These are phyloP conservation scores for Punctoribates punctum DNA, from an alignment of 2,888 invertebrate genomes.

Conservation along the genomic window DNA sequence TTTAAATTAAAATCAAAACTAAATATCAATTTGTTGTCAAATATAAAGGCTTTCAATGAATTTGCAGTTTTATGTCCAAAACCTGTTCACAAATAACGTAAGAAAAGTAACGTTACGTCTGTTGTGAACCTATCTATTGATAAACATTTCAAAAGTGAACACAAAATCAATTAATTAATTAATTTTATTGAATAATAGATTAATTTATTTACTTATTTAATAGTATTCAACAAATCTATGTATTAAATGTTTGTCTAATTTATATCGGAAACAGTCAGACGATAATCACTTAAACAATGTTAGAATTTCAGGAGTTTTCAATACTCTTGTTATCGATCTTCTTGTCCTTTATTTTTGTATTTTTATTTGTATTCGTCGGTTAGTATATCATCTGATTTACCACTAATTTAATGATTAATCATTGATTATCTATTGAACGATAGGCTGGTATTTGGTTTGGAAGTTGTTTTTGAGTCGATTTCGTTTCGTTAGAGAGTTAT, in stretches of 20 bases:
- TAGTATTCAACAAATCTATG: background rate
- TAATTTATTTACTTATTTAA: background rate
- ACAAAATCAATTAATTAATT: background rate
- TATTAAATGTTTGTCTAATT: conserved; percentile 3
- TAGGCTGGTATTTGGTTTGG: conserved; percentile 52
- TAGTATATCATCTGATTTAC: background rate
- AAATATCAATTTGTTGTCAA: too few species aligned
- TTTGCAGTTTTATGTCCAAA: background rate
- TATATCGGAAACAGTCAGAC: background rate
- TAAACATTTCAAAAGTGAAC: background rate
- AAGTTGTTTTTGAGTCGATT: conserved; percentile 53
- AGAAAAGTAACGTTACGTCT: background rate
- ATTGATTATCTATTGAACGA: background rate
- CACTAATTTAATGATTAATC: background rate
- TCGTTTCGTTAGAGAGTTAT: conserved; percentile 52
- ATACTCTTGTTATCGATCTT: conserved; percentile 45
- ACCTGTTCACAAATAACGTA: background rate
- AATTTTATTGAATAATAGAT: too few species aligned
- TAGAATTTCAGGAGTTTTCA: conserved; percentile 20
- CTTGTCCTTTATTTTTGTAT: conserved; percentile 45
- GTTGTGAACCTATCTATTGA: background rate
- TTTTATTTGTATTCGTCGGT: conserved; percentile 42
- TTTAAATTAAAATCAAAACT: too few species aligned
- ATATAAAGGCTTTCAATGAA: too few species aligned
- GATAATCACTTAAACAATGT: background rate